Percentiles rank a stretch among this genome's conserved stretches.
Evolutionary conservation across 2,888 invertebrate species (phyloP).

Genomic region (Phyto melanocephala): DNA sequence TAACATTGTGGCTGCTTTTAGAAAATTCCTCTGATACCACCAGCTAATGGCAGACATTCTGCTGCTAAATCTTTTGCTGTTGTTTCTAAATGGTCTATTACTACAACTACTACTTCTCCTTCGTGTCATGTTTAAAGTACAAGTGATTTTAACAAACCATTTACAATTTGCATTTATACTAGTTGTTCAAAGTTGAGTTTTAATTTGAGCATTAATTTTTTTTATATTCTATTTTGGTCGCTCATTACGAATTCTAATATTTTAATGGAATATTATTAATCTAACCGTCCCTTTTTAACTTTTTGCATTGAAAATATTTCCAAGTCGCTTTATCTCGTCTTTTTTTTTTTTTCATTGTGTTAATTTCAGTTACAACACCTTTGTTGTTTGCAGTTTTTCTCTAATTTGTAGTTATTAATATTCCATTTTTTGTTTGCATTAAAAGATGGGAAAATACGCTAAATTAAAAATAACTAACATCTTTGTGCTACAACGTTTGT

Average conservation of each 20-base stretch:
- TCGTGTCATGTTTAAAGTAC: slow-evolving; percentile 55
- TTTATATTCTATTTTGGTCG: slow-evolving; percentile 9
- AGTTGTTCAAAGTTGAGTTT: slow-evolving; percentile 23
- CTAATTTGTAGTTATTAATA: background rate
- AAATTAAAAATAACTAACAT: background rate
- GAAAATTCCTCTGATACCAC: slow-evolving; percentile 23
- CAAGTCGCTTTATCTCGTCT: background rate
- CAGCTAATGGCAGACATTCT: background rate
- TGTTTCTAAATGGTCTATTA: slow-evolving; percentile 13
- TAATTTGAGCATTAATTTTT: background rate
- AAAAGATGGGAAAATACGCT: slow-evolving; percentile 67
- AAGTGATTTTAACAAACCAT: slow-evolving; percentile 47
- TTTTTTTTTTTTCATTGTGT: slow-evolving; percentile 25
- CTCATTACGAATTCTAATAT: slow-evolving; percentile 47
- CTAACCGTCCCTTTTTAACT: slow-evolving; percentile 11
- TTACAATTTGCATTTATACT: slow-evolving; percentile 60
- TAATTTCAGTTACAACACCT: slow-evolving; percentile 32
- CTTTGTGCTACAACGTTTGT: slow-evolving; percentile 17
- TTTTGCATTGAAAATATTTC: background rate
- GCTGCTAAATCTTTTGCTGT: background rate
- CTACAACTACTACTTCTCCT: slow-evolving; percentile 43
- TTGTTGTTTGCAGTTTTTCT: background rate
- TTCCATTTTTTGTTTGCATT: slow-evolving; percentile 54
- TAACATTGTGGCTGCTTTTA: slow-evolving; percentile 46
- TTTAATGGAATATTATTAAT: background rate